phyloP scores from a whole-genome alignment of 2,113 vertebrate genomes.

The Leuciscus idus region DNA sequence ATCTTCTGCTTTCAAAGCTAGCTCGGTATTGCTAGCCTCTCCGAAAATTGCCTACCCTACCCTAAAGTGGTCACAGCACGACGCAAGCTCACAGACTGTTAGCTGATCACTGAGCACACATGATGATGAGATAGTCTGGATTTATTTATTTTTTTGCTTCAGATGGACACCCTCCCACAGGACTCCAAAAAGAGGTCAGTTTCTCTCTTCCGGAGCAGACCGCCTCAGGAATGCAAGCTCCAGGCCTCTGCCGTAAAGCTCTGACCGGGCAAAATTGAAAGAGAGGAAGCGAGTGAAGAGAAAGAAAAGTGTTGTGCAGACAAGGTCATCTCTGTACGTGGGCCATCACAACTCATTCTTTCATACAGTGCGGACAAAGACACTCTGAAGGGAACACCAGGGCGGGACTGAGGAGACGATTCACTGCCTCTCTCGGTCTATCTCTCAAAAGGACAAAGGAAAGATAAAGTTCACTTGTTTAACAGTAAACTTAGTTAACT shows the following conservation, averaged over 20 bases:
- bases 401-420: neutral
- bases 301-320: neutral
- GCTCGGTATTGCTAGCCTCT: no score
- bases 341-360: neutral
- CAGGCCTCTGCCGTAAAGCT: slow-evolving; percentile 43
- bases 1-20: no score
- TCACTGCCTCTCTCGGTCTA: neutral
- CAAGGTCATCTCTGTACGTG: slow-evolving; percentile 19
- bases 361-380: slow-evolving; percentile 45
- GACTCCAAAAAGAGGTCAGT: slow-evolving; percentile 61
- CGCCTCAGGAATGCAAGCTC: slow-evolving; percentile 65
- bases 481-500: neutral
- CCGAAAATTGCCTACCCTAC: no score
- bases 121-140: neutral
- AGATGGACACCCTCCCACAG: slow-evolving; percentile 19
- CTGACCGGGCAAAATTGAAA: slow-evolving; percentile 68
- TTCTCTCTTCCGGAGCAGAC: slow-evolving; percentile 52
- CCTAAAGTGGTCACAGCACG: neutral
- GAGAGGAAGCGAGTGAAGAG: slow-evolving; percentile 9
- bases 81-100: neutral
- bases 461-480: neutral
- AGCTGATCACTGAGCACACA: neutral
- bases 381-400: neutral
- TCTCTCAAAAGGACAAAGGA: neutral
- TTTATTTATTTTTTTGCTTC: neutral